Evolutionary conservation across 2,888 invertebrate species (phyloP).

Genomic region (Strigamia transsilvanica): DNA sequence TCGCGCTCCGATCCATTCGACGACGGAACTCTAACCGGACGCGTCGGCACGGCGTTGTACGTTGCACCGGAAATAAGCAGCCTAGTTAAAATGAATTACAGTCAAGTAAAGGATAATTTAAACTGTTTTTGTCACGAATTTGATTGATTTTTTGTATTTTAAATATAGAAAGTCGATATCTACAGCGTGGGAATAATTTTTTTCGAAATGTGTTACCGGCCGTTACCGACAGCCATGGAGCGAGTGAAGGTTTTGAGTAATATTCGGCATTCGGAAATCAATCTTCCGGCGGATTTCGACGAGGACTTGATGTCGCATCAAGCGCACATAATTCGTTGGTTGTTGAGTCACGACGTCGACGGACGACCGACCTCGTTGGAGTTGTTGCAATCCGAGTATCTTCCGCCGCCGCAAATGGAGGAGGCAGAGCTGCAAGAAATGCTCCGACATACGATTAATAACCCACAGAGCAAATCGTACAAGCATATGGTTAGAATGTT

Average conservation of each 20-base stretch:
- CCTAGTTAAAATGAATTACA: constrained; percentile 65
- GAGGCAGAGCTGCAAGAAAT: constrained; percentile 85
- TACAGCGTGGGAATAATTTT: constrained; percentile 90
- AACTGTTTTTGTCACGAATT: background rate
- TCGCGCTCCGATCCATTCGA: constrained; percentile 51
- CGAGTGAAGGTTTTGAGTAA: constrained; percentile 78
- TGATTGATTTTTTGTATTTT: constrained; percentile 48
- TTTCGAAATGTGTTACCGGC: constrained; percentile 93
- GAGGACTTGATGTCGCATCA: constrained; percentile 70
- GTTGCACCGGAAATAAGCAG: constrained; percentile 90
- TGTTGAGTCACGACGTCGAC: constrained; percentile 84
- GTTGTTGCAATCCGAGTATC: constrained; percentile 79
- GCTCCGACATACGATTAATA: constrained; percentile 80
- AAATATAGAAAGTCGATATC: constrained; percentile 74
- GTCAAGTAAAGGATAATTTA: constrained; percentile 71
- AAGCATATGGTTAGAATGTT: constrained; percentile 69
- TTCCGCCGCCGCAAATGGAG: constrained; percentile 87
- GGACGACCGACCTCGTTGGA: constrained; percentile 86
- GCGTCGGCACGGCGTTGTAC: constrained; percentile 94
- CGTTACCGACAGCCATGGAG: constrained; percentile 88
- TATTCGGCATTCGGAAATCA: constrained; percentile 74
- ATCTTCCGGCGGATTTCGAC: constrained; percentile 76
- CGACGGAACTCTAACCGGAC: constrained; percentile 71
- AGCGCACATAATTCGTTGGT: constrained; percentile 69
- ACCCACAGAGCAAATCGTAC: constrained; percentile 81